Conservation (phyloP, 2,113 vertebrate genomes). For the Pseudopipra pipra region DNA sequence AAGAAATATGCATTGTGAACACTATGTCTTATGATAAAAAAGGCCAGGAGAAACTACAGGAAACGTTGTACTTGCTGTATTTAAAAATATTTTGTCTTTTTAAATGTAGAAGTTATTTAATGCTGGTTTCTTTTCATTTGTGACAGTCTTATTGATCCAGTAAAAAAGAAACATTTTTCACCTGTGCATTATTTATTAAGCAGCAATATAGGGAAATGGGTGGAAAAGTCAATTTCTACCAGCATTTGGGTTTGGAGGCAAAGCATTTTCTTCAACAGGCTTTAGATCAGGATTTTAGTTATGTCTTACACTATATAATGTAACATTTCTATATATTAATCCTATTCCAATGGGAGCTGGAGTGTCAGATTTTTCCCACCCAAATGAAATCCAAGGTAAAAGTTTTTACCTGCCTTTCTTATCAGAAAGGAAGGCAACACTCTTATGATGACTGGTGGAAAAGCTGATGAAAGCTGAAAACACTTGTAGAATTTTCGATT, state of each 20-base stretch:
- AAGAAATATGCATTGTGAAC: background rate
- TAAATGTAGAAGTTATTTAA: background rate
- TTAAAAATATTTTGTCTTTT: background rate
- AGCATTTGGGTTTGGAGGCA: background rate
- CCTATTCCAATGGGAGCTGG: background rate
- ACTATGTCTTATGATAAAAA: background rate
- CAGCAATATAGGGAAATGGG: background rate
- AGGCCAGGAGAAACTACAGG: background rate
- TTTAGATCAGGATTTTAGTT: background rate
- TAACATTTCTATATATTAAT: background rate
- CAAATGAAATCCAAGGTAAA: background rate
- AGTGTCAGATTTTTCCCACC: background rate
- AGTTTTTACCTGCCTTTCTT: background rate
- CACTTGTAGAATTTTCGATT: background rate
- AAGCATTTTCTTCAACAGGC: background rate
- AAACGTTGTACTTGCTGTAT: background rate
- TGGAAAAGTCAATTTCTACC: background rate
- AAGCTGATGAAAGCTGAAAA: constrained; percentile 1
- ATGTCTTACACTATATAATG: background rate
- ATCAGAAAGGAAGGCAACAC: background rate
- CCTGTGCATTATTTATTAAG: background rate
- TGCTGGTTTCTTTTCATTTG: background rate
- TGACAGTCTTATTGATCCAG: background rate
- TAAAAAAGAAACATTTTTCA: background rate
- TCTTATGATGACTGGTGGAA: background rate